These are phyloP conservation scores for Dicaeum eximium DNA, from an alignment of 2,113 vertebrate genomes.

Conservation along the genomic window DNA sequence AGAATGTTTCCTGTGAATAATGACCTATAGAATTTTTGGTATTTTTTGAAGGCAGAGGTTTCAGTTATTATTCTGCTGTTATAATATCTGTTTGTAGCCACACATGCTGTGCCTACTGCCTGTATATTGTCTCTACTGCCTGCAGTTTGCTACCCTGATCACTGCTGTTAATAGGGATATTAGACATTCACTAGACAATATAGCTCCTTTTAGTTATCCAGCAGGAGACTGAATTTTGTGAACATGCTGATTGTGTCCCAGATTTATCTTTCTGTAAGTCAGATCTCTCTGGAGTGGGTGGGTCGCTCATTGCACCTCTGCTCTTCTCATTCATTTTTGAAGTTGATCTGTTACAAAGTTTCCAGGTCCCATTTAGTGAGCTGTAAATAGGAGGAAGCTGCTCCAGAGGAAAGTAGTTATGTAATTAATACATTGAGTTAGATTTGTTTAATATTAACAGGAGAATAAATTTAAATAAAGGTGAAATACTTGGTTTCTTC, in stretches of 20 bases:
- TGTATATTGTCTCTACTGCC: neutral
- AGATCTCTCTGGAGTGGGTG: neutral
- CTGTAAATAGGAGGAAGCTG: neutral
- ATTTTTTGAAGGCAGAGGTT: conserved; percentile 33
- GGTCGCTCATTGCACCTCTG: neutral
- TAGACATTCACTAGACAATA: neutral
- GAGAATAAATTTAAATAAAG: neutral
- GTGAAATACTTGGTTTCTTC: neutral
- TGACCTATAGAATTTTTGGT: conserved; percentile 38
- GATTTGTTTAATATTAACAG: neutral
- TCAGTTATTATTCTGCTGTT: conserved; percentile 41
- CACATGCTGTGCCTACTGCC: neutral
- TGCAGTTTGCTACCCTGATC: neutral
- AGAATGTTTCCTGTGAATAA: conserved; percentile 58
- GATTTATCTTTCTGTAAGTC: neutral
- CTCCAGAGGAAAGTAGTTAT: neutral
- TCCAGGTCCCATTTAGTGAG: neutral
- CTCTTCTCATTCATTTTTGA: neutral
- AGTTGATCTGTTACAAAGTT: neutral
- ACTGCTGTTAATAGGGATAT: neutral
- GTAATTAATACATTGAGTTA: neutral
- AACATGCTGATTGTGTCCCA: neutral
- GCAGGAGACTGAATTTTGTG: neutral
- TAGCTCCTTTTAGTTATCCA: neutral
- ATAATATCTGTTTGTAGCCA: neutral